Evolutionary conservation across 2,113 vertebrate genomes (phyloP), one percentile per base, ranked within the genome.

Genomic region (Miniopterus natalensis): DNA sequence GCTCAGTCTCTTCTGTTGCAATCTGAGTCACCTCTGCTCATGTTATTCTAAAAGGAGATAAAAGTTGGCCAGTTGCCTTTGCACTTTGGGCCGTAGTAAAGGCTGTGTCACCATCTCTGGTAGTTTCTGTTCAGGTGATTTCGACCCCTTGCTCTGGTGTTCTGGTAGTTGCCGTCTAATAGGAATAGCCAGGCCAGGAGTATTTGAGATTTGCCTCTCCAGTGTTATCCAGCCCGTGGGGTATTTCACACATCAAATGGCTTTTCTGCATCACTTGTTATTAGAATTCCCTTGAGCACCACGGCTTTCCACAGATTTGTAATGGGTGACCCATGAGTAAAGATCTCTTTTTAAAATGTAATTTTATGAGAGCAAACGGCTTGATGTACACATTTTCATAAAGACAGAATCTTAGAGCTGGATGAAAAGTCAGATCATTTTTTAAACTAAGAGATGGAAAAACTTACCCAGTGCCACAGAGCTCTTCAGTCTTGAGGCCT

Each of bases 311-410:
- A 29, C 40, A 68, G 31, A 31, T 53, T 78, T 92, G 25, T 85
- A 78, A 70, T 27, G 31, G 36, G 36, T 84, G 40, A 74, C 75
- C 83, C 31, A 12, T 61, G 78, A 93, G 51, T 49, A 91, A 90
- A 88, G 68, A 78, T 71, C 25, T 88, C n/a, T 66, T 97, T 90
- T 87, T 49, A 59, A 92, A 55, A 63, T 81, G 25, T 84, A 84
- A 31, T 92, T 94, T 85, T 65, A 68, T 59, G 78, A 88, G 63
- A 57, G 42, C 31, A 57, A 91, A 91, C 12, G 94, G 80, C 55
- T 75, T 59, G 29, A 74, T 17, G 18, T 92, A 25, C 10, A 55
- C 45, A n/a, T 86, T 95, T 96, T 93, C 31, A 47, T 77, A 42
- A 79, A 80, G 65, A 80, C 70, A 87, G 27, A 70, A n/a, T 91